phyloP scores from a whole-genome alignment of 2,113 vertebrate genomes.

The Lathamus discolor region DNA sequence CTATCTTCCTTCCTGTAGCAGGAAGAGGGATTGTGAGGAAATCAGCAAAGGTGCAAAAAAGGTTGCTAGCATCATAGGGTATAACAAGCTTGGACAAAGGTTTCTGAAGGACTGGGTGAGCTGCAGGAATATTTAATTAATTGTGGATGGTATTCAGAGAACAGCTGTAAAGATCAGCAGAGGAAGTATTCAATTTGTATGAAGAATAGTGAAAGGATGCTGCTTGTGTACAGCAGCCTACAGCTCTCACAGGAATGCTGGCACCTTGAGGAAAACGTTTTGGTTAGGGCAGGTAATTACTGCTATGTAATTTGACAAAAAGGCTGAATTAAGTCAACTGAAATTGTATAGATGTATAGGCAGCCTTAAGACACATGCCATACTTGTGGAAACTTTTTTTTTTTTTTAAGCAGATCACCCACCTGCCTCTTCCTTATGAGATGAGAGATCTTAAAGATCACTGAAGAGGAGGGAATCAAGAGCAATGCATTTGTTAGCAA shows the following conservation, averaged over 20 bases:
- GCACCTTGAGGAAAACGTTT: conserved; percentile 18
- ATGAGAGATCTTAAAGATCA: conserved; percentile 59
- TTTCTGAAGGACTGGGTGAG: neutral
- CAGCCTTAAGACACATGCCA: conserved; percentile 24
- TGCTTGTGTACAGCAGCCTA: neutral
- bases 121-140: neutral
- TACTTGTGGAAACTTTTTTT: neutral
- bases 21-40: neutral
- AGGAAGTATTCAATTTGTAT: neutral
- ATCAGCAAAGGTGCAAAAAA: neutral
- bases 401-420: conserved; percentile 43
- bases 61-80: neutral
- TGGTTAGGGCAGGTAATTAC: neutral
- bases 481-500: conserved; percentile 58
- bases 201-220: neutral
- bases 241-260: neutral
- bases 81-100: neutral
- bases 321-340: neutral
- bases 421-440: conserved; percentile 50
- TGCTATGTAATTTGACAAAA: neutral
- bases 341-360: neutral
- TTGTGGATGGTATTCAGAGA: neutral
- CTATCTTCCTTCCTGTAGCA: neutral
- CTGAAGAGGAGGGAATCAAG: conserved; percentile 65
- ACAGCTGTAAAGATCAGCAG: neutral